Evolutionary conservation across 2,113 vertebrate species (phyloP), one percentile per base, ranked within the genome.

Genomic region (Coturnix japonica): DNA sequence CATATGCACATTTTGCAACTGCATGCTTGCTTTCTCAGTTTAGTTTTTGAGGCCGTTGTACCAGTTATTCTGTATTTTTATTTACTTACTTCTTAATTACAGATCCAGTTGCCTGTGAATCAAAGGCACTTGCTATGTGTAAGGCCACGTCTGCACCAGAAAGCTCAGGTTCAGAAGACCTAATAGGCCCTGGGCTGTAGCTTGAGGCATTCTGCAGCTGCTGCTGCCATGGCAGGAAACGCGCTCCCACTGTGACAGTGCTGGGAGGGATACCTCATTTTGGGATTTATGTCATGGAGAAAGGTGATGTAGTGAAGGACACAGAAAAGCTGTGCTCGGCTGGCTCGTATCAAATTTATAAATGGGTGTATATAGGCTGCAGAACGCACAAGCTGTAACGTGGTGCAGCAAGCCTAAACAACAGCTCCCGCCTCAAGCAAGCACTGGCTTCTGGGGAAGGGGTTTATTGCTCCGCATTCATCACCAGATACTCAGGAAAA

Each of bases 1-100:
- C 22, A 17, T 20, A 85, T 7, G 70, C 43, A 81, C 93, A 84
- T 93, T 92, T 86, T 97, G 65, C 85, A 96, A 89, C 63, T 88
- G 63, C 82, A 84, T 47, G 85, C 64, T 69, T 64, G 60, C 11
- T 84, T 84, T 16, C 74, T 54, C 33, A 20, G 31, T 46, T 73
- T 72, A 33, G 41, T 65, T 81, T 63, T 70, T 82, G 54, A 79
- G 46, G 11, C 18, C 25, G 56, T 10, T 0, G 26, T 70, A 49
- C 35, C 59, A 85, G 33, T 41, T 14, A 26, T 47, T 33, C n/a
- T 44, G 8, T 46, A 18, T 47, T 43, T n/a, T 26, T 33, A 33
- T 22, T 57, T 57, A 33, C 56, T 41, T n/a, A 39, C 6, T 57
- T 46, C 12, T 35, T 28, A 8, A 22, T 63, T 39, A 20, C 16